phyloP scores from a whole-genome alignment of 2,113 vertebrate genomes.

The Brachypteracias leptosomus region DNA sequence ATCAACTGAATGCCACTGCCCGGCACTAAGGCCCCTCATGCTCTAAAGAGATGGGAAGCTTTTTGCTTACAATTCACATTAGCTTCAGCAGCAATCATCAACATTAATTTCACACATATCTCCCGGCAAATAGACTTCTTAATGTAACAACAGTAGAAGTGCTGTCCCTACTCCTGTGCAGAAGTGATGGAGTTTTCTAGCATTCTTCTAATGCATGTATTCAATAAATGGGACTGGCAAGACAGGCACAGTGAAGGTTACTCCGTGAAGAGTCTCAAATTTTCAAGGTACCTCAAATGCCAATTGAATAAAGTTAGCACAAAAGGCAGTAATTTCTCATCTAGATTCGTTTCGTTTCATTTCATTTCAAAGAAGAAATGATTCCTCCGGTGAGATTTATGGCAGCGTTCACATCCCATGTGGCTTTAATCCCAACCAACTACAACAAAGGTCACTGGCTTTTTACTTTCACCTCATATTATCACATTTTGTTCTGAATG shows the following conservation, averaged over 20 bases:
- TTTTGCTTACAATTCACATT: not conserved
- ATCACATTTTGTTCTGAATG: not conserved
- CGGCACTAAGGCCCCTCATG: not conserved
- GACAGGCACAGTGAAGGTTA: not conserved
- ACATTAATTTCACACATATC: not conserved
- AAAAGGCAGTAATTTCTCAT: not conserved
- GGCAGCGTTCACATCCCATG: not conserved
- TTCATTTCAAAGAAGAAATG: not conserved
- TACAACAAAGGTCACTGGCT: not conserved
- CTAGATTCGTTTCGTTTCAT: not conserved
- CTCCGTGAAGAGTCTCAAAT: not conserved
- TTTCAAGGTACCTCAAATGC: not conserved
- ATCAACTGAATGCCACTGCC: not conserved
- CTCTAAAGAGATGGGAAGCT: not conserved
- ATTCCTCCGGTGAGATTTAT: not conserved
- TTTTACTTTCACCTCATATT: not conserved
- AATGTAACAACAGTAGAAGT: not conserved
- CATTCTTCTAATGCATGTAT: not conserved
- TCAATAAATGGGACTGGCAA: not conserved
- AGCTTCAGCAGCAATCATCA: not conserved
- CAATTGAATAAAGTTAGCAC: not conserved
- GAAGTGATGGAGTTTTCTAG: not conserved
- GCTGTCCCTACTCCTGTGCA: not conserved
- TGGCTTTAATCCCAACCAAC: not conserved
- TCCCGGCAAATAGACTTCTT: not conserved